Base-by-base conservation (phyloP, 2,888 invertebrate genomes). In the Hirtodrosophila confusa region DNA sequence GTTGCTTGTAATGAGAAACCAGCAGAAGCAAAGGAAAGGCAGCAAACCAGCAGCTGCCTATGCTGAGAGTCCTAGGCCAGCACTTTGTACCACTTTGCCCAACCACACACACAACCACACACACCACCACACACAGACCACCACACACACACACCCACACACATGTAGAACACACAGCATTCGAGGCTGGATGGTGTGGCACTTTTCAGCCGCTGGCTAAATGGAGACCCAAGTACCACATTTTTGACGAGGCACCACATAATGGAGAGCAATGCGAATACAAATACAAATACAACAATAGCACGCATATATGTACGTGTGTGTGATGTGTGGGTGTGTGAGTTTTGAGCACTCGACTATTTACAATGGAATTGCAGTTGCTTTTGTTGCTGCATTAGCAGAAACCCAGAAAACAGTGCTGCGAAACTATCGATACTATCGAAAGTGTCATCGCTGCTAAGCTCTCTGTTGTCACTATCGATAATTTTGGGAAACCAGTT, bases 321-420 rank as follows among this genome's bases (percentile, higher is more conserved):
- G 17, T 23, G 8, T 48, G 3, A 12, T 43, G 7, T 50, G 23
- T 31, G 27, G 11, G 58, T 41, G 50, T 51, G 24, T 56, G 44
- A 54, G 36, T 17, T 17, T 17, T 17, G 56, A 74, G 78, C 78
- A 78, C 79, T 82, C 60, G 69, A 82, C 63, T 82, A 85, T 88
- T 87, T 85, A 82, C 89, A 88, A 88, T 85, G 65, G 79, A 69
- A 88, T 65, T 85, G 83, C 88, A 83, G 61, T 70, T 74, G 77
- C 78, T 85, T 70, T 78, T 85, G 67, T 68, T 80, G 27, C 3
- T 5, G 4, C 51, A 48, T 24, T 51, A 47, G 8, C 37, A 44
- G 29, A 17, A 41, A 8, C 35, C 40, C 41, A 27, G 24, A 9
- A 4, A 39, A 7, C 7, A 31, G 31, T 8, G 31, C 31, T 31